phyloP scores from a whole-genome alignment of 2,888 invertebrate species.

The Caenorhabditis zanzibari region DNA sequence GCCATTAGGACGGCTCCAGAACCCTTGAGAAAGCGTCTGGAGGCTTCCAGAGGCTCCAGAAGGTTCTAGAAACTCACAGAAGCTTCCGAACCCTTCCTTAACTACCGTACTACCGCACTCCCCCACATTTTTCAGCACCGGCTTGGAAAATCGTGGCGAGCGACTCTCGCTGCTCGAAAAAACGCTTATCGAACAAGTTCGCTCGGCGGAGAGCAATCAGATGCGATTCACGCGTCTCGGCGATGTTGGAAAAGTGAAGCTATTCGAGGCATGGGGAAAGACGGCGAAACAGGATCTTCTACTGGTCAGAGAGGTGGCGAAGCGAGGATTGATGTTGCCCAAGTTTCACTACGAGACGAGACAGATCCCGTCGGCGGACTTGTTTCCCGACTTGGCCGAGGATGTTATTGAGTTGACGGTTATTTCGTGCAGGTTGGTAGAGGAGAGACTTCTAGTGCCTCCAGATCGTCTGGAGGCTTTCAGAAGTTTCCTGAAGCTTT shows the following conservation, averaged over 20 bases:
- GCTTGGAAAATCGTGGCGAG: slow-evolving; percentile 64
- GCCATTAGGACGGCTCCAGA: too few species aligned
- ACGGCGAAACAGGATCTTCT: slow-evolving; percentile 93
- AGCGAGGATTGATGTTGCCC: slow-evolving; percentile 84
- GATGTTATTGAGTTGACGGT: slow-evolving; percentile 85
- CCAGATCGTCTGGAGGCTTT: too few species aligned
- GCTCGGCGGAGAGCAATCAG: slow-evolving; percentile 86
- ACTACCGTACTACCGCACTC: too few species aligned
- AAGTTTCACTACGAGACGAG: slow-evolving; percentile 92
- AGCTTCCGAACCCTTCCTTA: too few species aligned
- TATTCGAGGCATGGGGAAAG: slow-evolving; percentile 90
- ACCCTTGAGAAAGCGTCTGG: too few species aligned
- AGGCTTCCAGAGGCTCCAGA: too few species aligned
- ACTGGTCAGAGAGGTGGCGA: slow-evolving; percentile 89
- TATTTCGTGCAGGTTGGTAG: slow-evolving; percentile 68
- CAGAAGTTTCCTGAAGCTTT: not conserved
- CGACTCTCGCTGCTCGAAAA: slow-evolving; percentile 71
- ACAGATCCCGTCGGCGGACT: slow-evolving; percentile 90
- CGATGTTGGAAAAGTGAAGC: slow-evolving; percentile 90
- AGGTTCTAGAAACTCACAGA: too few species aligned
- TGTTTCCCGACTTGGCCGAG: slow-evolving; percentile 85
- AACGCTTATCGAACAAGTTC: slow-evolving; percentile 74
- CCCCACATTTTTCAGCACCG: slow-evolving; percentile 34
- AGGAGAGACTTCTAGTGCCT: not conserved
- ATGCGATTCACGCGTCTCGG: slow-evolving; percentile 94